Conservation (phyloP, 2,797 vertebrate species). For the Oreochromis mossambicus region DNA sequence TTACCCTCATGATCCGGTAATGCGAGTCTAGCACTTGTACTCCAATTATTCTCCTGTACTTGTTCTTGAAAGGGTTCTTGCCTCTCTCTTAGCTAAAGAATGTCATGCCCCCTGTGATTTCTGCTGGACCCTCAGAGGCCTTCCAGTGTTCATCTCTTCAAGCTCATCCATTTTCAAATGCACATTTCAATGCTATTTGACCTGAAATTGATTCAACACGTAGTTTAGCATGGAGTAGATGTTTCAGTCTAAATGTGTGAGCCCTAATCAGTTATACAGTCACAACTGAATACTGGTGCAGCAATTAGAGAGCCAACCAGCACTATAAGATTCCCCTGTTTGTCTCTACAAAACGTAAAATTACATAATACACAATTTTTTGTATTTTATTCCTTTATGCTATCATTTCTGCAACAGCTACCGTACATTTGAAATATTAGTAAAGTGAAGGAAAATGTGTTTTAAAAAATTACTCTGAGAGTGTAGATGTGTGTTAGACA, state of each 20-base stretch:
- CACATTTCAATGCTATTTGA: conserved; percentile 44
- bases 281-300: background rate
- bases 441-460: background rate
- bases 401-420: background rate
- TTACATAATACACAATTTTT: background rate
- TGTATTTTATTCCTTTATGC: background rate
- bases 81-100: conserved; percentile 66
- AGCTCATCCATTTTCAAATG: conserved; percentile 48
- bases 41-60: conserved; percentile 75
- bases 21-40: conserved; percentile 67
- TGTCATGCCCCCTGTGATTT: conserved; percentile 58
- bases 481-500: background rate
- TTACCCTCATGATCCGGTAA: conserved; percentile 70
- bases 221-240: conserved; percentile 31
- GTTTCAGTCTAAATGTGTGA: background rate
- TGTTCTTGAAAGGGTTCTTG: conserved; percentile 71
- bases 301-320: background rate
- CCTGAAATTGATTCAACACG: conserved; percentile 41
- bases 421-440: background rate
- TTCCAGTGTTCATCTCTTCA: conserved; percentile 43
- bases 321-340: background rate
- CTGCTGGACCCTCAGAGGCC: conserved; percentile 43
- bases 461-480: background rate
- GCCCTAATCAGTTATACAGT: background rate
- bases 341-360: background rate